Base-by-base conservation (phyloP, 2,888 invertebrate genomes). In the Nasonia oneida region DNA sequence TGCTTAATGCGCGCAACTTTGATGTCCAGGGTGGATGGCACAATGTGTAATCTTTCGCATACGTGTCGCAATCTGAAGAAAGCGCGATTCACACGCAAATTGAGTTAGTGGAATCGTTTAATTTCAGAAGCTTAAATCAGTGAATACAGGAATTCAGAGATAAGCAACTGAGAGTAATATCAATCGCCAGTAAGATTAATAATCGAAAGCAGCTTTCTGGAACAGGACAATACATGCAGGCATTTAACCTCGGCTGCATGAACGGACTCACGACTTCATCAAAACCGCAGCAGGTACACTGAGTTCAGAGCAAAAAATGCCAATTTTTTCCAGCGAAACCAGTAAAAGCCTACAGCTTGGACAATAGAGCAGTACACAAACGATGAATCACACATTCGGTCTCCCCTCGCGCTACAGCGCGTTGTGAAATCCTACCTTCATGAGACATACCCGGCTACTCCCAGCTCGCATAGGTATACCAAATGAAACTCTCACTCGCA, bases 381-480 rank as follows among this genome's bases (percentile, higher is more conserved):
- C 85, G 87, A 86, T 87, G 87, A 87, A 83, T 87, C 87, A 87
- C 75, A 50, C 74, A 29, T 61, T 81, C 71, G 33, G 47, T 81
- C 78, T 80, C 71, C 70, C 80, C 76, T 61, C 75, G 53, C 75
- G 18, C 53, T 18, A 50, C 0, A 23, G 57, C 57, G 33, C 79
- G 67, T 86, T 87, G 84, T 84, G 87, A 85, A 87, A 87, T 86
- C 77, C 82, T 86, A 87, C 86, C 87, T 86, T 79, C 86, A 84
- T 82, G 87, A 85, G 86, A 84, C 84, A 75, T 75, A 67, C 53
- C 37, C 82, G 33, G 71, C 37, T 23, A 57, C 39, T 57, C 23
- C 14, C 47, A 23, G 73, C 42, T 47, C 47, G 57, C 82, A 57
- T 79, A 87, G 71, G 74, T 70, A 82, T 37, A 33, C 67, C 67